A percentile compares a stretch with the other conserved stretches of the same genome.
Evolutionary conservation across 2,888 invertebrate genomes (phyloP).

Genomic region (Smittia sp.): DNA sequence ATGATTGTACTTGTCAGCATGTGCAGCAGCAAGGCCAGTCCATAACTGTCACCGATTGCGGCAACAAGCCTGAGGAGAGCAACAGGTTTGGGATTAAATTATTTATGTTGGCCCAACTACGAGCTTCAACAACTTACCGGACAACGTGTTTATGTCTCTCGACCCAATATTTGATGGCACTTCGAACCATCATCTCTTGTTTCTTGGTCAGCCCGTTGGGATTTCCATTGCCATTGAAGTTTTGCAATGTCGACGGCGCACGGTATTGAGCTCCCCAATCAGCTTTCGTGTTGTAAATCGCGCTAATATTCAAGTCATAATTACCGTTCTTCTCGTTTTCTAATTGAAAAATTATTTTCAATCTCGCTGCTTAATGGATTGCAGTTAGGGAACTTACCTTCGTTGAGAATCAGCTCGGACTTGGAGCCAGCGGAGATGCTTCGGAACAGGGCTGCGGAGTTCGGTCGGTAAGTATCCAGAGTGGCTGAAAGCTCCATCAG

Average conservation of each 20-base stretch:
- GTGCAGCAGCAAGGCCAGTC: constrained; percentile 76
- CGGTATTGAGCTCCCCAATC: constrained; percentile 75
- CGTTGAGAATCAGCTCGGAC: constrained; percentile 52
- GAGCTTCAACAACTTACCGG: constrained; percentile 58
- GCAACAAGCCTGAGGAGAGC: constrained; percentile 67
- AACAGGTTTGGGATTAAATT: neutral
- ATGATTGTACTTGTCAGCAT: constrained; percentile 84
- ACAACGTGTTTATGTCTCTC: constrained; percentile 86
- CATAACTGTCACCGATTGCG: constrained; percentile 79
- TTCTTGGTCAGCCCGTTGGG: constrained; percentile 79
- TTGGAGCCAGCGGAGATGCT: constrained; percentile 57
- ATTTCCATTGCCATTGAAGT: constrained; percentile 60
- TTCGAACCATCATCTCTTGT: constrained; percentile 79
- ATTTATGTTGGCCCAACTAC: neutral
- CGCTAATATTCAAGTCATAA: constrained; percentile 64
- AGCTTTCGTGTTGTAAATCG: constrained; percentile 72
- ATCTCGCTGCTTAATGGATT: neutral
- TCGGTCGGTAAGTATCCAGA: constrained; percentile 71
- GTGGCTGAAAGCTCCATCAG: constrained; percentile 83
- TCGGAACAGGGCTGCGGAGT: constrained; percentile 68
- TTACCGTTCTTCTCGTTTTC: constrained; percentile 35
- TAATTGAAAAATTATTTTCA: neutral
- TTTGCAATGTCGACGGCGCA: constrained; percentile 64
- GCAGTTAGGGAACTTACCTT: constrained; percentile 47
- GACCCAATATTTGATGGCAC: constrained; percentile 87